Evolutionary conservation across 2,113 vertebrate species (phyloP).

Genomic region (Planiliza haematocheilus): DNA sequence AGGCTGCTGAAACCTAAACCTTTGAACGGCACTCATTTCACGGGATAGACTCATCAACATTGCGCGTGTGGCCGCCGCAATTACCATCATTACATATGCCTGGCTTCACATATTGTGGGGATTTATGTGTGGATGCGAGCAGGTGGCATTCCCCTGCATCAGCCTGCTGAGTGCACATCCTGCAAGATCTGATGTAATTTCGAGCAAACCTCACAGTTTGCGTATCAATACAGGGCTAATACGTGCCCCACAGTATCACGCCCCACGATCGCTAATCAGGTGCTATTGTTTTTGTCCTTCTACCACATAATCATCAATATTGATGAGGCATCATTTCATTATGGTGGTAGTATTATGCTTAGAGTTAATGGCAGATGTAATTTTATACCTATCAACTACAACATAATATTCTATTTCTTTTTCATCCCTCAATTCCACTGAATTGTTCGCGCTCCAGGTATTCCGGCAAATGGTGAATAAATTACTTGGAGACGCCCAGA

Average conservation of each 20-base stretch:
- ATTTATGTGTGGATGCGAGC: conserved; percentile 5
- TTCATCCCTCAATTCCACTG: conserved; percentile 69
- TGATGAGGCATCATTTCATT: conserved; percentile 73
- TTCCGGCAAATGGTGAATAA: conserved; percentile 76
- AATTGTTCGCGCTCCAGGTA: conserved; percentile 76
- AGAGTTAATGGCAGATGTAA: conserved; percentile 74
- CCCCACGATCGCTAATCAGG: conserved; percentile 42
- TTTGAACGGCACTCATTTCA: conserved; percentile 21
- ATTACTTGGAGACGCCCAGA: conserved; percentile 70
- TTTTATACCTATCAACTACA: conserved; percentile 73
- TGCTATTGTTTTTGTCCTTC: conserved; percentile 50
- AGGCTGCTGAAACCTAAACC: background rate
- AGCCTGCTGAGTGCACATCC: background rate
- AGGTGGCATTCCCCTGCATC: background rate
- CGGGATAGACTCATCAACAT: conserved; percentile 1
- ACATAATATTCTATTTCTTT: conserved; percentile 70
- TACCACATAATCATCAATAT: conserved; percentile 59
- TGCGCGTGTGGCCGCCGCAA: conserved; percentile 14
- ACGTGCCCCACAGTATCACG: conserved; percentile 14
- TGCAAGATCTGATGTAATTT: conserved; percentile 12
- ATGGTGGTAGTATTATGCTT: conserved; percentile 57
- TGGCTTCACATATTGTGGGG: background rate
- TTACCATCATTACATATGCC: conserved; percentile 35
- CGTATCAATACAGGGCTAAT: conserved; percentile 15
- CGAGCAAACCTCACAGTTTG: conserved; percentile 30